Base-by-base conservation (phyloP, 2,797 vertebrate genomes). In the Phataginus tricuspis region DNA sequence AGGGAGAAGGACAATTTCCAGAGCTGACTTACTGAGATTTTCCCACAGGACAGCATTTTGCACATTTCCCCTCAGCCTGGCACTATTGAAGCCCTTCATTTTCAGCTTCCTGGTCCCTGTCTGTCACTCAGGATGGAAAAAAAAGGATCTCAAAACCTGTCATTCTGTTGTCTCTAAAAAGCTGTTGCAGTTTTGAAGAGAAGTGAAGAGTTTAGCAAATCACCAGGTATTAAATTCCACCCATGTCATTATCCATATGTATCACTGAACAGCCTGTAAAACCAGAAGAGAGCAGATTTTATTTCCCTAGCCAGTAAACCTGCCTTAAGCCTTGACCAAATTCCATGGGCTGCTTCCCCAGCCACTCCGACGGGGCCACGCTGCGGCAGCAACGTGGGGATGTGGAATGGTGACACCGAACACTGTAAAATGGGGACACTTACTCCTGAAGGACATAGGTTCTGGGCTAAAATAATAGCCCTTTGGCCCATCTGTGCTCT, bases 1-100 rank as follows among this genome's bases (percentile, higher is more conserved):
- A 68, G 25, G 49, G 23, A 31, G n/a, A 37, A 94, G 75, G 85
- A 74, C 84, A 89, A 42, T 97, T 96, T 96, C 27, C 55, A 68
- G 80, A 88, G 5, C 68, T 94, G 94, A 94, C 57, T 96, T 68
- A 80, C 51, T 95, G 92, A 95, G 82, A 77, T 92, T 96, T 45
- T 82, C 61, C 80, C 80, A 34, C 27, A 49, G 53, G 18, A 31
- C 16, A 14, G 37, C 14, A 23, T 79, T 39, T 31, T 23, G 19
- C 23, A 83, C 23, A 11, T 64, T 84, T 93, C 23, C 8, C 23
- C 18, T 94, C n/a, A 42, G 42, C 12, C 85, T 9, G 23, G n/a
- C 18, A 25, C n/a, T 18, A 2, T 27, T 15, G 2, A 55, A 88
- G 14, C 6, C 29, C 31, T 96, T 82, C 61, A 31, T 85, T 95